phyloP scores from a whole-genome alignment of 1,140 invertebrate species.

The Nebria ingens region DNA sequence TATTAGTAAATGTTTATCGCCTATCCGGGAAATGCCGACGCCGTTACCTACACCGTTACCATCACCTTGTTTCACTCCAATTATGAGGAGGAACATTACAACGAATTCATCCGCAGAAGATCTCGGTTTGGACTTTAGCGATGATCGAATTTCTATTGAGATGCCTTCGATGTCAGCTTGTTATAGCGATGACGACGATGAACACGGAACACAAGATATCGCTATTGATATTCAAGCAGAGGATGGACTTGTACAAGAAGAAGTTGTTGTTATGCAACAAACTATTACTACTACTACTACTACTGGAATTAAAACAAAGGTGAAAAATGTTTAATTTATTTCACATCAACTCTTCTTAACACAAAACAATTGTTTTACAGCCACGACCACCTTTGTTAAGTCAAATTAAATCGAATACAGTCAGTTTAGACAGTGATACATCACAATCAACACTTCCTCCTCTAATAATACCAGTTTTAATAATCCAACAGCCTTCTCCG shows the following conservation, averaged over 20 bases:
- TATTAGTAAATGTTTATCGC: conserved; percentile 60
- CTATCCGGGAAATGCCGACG: conserved; percentile 60
- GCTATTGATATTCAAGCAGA: conserved; percentile 28
- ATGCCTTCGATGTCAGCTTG: conserved; percentile 26
- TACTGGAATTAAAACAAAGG: neutral
- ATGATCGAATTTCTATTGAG: conserved; percentile 34
- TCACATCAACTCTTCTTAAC: too few relatives aligned
- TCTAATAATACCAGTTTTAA: conserved; percentile 49
- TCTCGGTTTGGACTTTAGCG: conserved; percentile 31
- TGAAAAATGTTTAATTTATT: neutral
- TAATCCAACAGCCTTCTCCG: conserved; percentile 50
- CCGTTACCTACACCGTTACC: conserved; percentile 55
- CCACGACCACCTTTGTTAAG: conserved; percentile 38
- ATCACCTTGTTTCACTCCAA: conserved; percentile 55
- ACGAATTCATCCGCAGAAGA: conserved; percentile 33
- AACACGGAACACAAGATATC: conserved; percentile 24
- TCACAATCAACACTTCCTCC: conserved; percentile 30
- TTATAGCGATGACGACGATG: conserved; percentile 15
- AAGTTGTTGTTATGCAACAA: conserved; percentile 30
- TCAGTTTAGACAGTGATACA: too few relatives aligned
- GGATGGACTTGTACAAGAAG: conserved; percentile 32
- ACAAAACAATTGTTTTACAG: conserved; percentile 31
- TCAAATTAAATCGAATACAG: conserved; percentile 33
- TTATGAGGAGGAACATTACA: conserved; percentile 37
- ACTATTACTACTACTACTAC: conserved; percentile 12